A percentile compares a stretch with the other conserved stretches of the same genome.
Conservation (phyloP, 2,797 vertebrate species). For the Enteromius thamalakanensis region DNA sequence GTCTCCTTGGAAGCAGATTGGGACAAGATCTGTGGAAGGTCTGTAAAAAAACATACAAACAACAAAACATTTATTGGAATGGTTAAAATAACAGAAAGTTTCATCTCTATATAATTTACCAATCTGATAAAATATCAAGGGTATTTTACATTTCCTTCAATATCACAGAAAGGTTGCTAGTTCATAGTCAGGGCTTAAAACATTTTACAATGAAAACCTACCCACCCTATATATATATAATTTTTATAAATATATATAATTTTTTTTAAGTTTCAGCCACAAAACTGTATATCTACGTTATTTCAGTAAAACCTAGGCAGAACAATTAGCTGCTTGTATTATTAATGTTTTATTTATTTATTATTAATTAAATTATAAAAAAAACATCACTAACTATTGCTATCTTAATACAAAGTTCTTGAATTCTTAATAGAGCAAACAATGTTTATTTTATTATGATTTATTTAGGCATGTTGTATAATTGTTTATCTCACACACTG, state of each 20-base stretch:
- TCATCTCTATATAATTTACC: background rate
- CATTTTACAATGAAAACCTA: background rate
- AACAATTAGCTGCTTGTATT: background rate
- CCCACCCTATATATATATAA: background rate
- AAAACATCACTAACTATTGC: background rate
- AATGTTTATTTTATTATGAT: background rate
- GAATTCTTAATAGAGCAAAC: background rate
- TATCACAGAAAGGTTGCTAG: background rate
- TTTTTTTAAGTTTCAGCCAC: background rate
- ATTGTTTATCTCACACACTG: background rate
- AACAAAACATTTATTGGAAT: conserved; percentile 45
- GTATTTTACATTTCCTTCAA: background rate
- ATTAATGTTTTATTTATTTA: background rate
- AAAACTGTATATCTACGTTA: background rate
- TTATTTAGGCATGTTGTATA: background rate
- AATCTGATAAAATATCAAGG: background rate
- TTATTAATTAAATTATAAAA: background rate
- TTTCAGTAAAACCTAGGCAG: background rate
- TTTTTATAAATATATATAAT: too few relatives aligned
- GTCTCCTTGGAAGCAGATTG: conserved; percentile 71
- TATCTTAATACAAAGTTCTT: background rate
- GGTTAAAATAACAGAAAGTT: conserved; percentile 21
- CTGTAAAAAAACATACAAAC: background rate
- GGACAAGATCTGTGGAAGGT: conserved; percentile 56
- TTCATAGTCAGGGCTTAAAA: background rate